Conservation (phyloP, 2,888 invertebrate species). For the Plutella xylostella region DNA sequence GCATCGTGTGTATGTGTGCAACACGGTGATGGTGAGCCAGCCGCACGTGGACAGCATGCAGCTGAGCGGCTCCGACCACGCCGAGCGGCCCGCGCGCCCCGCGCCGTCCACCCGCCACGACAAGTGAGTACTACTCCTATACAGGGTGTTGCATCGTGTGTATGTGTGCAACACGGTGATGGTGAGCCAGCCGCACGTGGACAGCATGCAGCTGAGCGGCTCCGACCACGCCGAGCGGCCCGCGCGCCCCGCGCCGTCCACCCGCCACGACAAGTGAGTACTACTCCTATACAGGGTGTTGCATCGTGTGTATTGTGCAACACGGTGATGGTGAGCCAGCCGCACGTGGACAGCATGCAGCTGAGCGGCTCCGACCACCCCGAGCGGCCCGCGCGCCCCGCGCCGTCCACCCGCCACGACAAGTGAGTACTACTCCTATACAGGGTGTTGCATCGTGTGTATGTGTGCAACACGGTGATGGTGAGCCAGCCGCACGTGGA, state of each 20-base stretch:
- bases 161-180: slow-evolving; percentile 94
- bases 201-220: slow-evolving; percentile 75
- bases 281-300: not conserved
- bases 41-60: slow-evolving; percentile 80
- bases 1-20: slow-evolving; percentile 74
- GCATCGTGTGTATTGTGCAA: slow-evolving; percentile 78
- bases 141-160: not conserved
- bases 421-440: too few relatives aligned
- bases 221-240: slow-evolving; percentile 26
- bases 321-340: slow-evolving; percentile 95
- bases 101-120: slow-evolving; percentile 34
- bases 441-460: too few relatives aligned
- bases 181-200: slow-evolving; percentile 85
- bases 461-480: slow-evolving; percentile 98
- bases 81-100: slow-evolving; percentile 6
- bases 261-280: slow-evolving; percentile 54
- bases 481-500: slow-evolving; percentile 87
- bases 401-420: too few relatives aligned
- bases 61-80: slow-evolving; percentile 60
- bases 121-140: slow-evolving; percentile 35
- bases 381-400: slow-evolving; percentile 1
- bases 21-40: slow-evolving; percentile 95
- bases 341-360: slow-evolving; percentile 78
- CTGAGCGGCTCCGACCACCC: slow-evolving; percentile 59
- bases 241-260: slow-evolving; percentile 7